These are phyloP conservation scores for Helicoverpa zea DNA, from an alignment of 1,140 invertebrate species.

Conservation along the genomic window DNA sequence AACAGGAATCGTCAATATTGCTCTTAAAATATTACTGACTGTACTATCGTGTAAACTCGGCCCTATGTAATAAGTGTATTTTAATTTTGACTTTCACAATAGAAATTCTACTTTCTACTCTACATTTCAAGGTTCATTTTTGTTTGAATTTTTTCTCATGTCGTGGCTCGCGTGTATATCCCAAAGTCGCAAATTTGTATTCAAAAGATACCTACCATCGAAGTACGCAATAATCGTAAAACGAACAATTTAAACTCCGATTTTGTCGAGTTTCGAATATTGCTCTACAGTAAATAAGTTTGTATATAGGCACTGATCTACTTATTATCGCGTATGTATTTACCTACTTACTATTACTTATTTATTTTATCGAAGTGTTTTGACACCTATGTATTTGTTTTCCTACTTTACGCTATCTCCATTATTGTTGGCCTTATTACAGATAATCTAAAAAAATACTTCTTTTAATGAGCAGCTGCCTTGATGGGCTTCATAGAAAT, in stretches of 20 bases:
- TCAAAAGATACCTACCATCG: constrained; percentile 77
- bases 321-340: constrained; percentile 37
- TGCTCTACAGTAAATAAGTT: constrained; percentile 57
- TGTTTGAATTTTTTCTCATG: constrained; percentile 15
- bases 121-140: constrained; percentile 43
- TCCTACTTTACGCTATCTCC: neutral
- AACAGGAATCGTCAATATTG: constrained; percentile 57
- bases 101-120: constrained; percentile 30
- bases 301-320: constrained; percentile 50
- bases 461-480: no score
- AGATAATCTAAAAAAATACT: no score
- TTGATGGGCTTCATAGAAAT: no score
- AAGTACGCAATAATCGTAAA: constrained; percentile 80
- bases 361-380: constrained; percentile 20
- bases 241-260: constrained; percentile 76
- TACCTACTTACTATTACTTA: constrained; percentile 23
- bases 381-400: constrained; percentile 13
- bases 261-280: constrained; percentile 73
- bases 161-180: constrained; percentile 62
- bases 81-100: neutral
- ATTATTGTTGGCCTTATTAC: neutral
- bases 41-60: constrained; percentile 59
- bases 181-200: constrained; percentile 75
- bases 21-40: constrained; percentile 62
- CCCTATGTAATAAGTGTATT: constrained; percentile 48